These are phyloP conservation scores for Pachyuromys duprasi DNA, from an alignment of 2,797 vertebrate species.

Conservation along the genomic window DNA sequence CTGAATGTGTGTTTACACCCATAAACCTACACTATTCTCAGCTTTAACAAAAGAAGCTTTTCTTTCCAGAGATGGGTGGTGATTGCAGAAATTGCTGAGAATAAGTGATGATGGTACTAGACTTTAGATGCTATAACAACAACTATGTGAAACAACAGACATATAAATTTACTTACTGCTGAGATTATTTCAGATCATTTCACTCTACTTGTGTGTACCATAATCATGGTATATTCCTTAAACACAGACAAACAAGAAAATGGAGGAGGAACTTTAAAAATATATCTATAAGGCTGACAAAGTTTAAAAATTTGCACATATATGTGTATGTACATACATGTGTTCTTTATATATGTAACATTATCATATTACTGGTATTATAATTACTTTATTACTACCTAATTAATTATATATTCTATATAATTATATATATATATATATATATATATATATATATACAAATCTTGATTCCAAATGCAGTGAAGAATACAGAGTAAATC, in stretches of 20 bases:
- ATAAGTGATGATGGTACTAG: neutral
- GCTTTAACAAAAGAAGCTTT: neutral
- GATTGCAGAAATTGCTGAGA: neutral
- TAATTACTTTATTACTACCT: neutral
- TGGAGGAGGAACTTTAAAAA: neutral
- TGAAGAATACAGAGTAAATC: conserved; percentile 31
- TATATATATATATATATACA: neutral
- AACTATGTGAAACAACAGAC: neutral
- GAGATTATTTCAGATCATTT: neutral
- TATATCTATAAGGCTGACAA: neutral
- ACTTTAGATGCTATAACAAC: neutral
- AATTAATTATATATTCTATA: neutral
- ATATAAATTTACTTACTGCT: neutral
- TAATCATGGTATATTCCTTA: neutral
- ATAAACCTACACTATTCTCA: neutral
- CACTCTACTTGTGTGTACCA: neutral
- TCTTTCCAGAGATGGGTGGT: neutral
- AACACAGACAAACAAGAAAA: neutral
- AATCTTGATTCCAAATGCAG: neutral
- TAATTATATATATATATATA: neutral
- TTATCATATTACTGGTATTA: neutral
- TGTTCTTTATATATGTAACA: neutral
- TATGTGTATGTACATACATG: neutral
- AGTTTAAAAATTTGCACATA: neutral
- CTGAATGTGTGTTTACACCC: neutral